Evolutionary conservation across 2,797 vertebrate genomes (phyloP).

Genomic region (Siniperca obscura): DNA sequence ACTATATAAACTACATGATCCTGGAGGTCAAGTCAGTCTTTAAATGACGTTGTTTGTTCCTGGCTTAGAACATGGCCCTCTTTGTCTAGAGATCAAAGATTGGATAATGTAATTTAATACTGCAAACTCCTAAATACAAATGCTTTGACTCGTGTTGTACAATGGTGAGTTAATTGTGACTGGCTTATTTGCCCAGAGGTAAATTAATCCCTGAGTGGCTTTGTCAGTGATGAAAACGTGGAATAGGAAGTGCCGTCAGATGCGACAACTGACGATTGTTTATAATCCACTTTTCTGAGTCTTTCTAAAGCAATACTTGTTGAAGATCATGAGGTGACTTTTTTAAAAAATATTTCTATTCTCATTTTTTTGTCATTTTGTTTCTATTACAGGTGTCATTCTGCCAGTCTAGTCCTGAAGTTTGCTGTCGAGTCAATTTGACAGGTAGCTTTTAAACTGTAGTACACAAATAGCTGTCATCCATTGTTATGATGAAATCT

Average conservation of each 20-base stretch:
- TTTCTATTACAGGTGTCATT: slow-evolving; percentile 9
- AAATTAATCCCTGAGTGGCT: not conserved
- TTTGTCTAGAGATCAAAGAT: not conserved
- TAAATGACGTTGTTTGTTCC: not conserved
- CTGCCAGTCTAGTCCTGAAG: not conserved
- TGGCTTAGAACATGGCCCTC: not conserved
- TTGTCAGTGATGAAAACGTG: slow-evolving; percentile 57
- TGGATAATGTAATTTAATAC: not conserved
- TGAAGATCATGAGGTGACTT: accelerated
- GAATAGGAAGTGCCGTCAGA: slow-evolving; percentile 66
- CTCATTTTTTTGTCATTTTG: not conserved
- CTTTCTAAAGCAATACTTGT: not conserved
- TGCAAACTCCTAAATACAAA: not conserved
- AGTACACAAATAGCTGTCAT: accelerated
- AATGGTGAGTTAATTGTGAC: not conserved
- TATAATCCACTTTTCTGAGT: slow-evolving; percentile 38
- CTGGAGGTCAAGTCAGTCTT: not conserved
- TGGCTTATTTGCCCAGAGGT: not conserved
- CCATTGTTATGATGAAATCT: slow-evolving; percentile 54
- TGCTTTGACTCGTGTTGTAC: slow-evolving; percentile 1
- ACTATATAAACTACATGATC: not conserved
- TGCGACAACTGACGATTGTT: slow-evolving; percentile 72
- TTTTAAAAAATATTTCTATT: not conserved
- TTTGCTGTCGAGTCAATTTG: accelerated
- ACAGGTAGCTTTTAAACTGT: slow-evolving; percentile 7